Evolutionary conservation across 2,113 vertebrate species (phyloP).

Genomic region (Callocephalon fimbriatum): DNA sequence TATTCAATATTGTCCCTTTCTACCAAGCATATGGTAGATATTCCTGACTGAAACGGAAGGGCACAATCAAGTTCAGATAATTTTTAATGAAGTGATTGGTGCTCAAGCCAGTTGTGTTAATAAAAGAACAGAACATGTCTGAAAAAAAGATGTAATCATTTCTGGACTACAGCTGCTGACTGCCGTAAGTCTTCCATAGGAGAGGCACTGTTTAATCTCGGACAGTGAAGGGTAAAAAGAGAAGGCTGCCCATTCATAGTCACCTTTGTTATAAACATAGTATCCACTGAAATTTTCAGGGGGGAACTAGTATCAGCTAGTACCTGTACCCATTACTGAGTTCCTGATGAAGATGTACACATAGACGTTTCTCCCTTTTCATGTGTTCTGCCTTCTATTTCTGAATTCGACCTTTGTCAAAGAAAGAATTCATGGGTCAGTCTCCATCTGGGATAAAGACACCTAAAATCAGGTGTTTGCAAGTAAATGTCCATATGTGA

Average conservation of each 20-base stretch:
- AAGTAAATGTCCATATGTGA: neutral
- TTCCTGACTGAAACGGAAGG: constrained; percentile 30
- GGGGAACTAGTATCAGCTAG: neutral
- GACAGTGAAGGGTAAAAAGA: neutral
- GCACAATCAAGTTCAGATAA: neutral
- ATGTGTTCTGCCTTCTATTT: neutral
- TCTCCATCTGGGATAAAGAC: neutral
- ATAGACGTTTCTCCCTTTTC: neutral
- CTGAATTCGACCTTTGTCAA: neutral
- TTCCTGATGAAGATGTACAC: neutral
- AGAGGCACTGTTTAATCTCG: neutral
- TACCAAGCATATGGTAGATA: constrained; percentile 5
- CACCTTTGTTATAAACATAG: neutral
- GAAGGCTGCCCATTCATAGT: neutral
- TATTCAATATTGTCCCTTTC: neutral
- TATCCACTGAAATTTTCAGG: neutral
- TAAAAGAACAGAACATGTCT: neutral
- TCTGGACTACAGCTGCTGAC: neutral
- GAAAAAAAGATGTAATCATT: neutral
- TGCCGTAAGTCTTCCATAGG: neutral
- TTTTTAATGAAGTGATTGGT: neutral
- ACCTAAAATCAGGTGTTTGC: neutral
- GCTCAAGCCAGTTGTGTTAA: constrained; percentile 19
- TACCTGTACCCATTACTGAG: neutral
- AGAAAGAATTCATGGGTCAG: neutral